A percentile compares a stretch with the other conserved stretches of the same genome.
These are phyloP conservation scores for Fundulus diaphanus DNA, from an alignment of 2,797 vertebrate species.

Conservation along the genomic window DNA sequence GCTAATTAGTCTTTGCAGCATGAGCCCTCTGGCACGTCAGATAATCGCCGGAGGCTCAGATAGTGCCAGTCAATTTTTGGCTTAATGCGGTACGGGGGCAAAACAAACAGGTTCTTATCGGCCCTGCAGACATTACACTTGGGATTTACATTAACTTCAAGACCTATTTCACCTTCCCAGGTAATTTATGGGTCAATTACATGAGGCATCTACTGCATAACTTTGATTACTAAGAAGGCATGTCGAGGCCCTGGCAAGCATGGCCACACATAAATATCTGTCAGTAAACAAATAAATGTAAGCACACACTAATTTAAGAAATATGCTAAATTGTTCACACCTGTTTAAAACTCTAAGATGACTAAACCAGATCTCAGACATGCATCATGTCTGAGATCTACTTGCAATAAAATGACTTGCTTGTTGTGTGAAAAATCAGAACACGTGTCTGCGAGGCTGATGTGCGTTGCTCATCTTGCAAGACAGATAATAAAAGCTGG, in stretches of 20 bases:
- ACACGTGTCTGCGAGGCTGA: no score
- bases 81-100: constrained; percentile 59
- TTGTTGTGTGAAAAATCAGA: no score
- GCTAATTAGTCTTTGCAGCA: constrained; percentile 85
- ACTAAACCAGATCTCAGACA: background rate
- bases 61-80: constrained; percentile 80
- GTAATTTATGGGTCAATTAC: constrained; percentile 56
- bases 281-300: background rate
- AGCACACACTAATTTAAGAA: background rate
- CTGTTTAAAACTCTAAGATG: background rate
- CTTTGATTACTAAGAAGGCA: constrained; percentile 29
- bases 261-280: background rate
- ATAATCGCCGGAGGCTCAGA: constrained; percentile 81
- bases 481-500: no score
- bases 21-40: constrained; percentile 78
- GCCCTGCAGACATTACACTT: constrained; percentile 68
- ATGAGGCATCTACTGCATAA: constrained; percentile 31
- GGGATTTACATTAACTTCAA: constrained; percentile 71
- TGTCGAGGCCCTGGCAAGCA: background rate
- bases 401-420: no score
- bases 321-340: background rate
- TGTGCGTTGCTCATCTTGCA: no score
- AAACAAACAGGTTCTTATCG: constrained; percentile 74
- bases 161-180: constrained; percentile 64
- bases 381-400: background rate